Conservation (phyloP, 2,797 vertebrate species). For the Scarus forsteni region DNA sequence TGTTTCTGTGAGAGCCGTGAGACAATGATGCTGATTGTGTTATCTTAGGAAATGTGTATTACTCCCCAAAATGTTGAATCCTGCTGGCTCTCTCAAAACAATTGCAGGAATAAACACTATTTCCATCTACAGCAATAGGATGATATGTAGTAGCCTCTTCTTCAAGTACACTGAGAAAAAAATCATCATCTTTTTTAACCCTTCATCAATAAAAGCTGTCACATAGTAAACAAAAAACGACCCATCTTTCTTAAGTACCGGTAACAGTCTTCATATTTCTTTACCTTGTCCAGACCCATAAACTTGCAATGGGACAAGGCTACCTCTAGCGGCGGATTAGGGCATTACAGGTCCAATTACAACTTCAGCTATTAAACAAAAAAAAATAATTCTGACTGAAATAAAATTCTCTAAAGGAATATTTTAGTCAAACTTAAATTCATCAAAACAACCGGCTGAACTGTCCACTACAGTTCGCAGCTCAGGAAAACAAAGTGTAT, state of each 20-base stretch:
- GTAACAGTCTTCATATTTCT: conserved; percentile 33
- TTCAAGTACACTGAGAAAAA: too few relatives aligned
- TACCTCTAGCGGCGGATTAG: conserved; percentile 52
- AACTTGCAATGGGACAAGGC: conserved; percentile 32
- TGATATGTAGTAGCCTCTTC: background rate
- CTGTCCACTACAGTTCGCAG: background rate
- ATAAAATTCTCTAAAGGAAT: background rate
- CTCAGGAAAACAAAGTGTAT: background rate
- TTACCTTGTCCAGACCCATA: conserved; percentile 10
- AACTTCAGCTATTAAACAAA: background rate
- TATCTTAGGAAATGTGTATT: conserved; percentile 52
- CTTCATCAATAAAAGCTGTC: background rate
- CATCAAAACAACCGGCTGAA: background rate
- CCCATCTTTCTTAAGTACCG: conserved; percentile 6
- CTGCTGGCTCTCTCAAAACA: conserved; percentile 49
- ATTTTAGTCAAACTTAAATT: background rate
- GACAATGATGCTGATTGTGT: conserved; percentile 55
- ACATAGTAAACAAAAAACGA: conserved; percentile 6
- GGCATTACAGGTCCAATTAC: conserved; percentile 34
- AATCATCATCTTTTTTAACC: too few relatives aligned
- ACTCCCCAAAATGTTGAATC: conserved; percentile 57
- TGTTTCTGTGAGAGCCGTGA: conserved; percentile 55
- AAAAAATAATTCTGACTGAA: background rate
- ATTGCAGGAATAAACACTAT: conserved; percentile 51
- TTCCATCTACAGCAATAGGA: conserved; percentile 14